Evolutionary conservation across 2,113 vertebrate species (phyloP), one percentile per base, ranked within the genome.

Genomic region (Gambusia affinis): DNA sequence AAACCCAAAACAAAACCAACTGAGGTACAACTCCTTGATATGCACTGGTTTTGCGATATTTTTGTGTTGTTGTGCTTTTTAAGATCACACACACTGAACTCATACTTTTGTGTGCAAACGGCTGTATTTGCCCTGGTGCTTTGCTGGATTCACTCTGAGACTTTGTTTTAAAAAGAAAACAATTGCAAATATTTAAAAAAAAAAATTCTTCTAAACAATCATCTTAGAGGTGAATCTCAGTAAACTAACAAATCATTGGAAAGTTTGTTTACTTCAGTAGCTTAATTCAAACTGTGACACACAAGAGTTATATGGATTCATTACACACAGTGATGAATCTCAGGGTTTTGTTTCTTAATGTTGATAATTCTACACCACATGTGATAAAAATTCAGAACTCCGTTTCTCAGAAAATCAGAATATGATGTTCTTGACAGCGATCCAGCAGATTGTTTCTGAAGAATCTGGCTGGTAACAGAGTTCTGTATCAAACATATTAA

Each of bases 11-110:
- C 64, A 61, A 33, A 7, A 35, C 30, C 60, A 30, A 12, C 10
- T 19, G 60, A 67, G 65, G 76, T 62, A 54, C 37, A 37, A 31
- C 12, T 6, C 76, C 73, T 73, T 29, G 51, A 70, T 67, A 28
- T 63, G 72, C 27, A 0, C 67, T 77, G 12, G 4, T 57, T 84
- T 30, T 12, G 78, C 73, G 29, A 76, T 82, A 2, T 37, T 12
- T 11, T 10, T 8, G 5, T 33, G 8, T 60, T 82, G 1, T 87
- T 87, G 85, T 90, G 89, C 85, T 90, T 89, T 75, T 28, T 75
- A 79, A 29, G 30, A 42, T 37, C 29, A 63, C 22, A 67, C 30
- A 24, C 10, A 76, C 22, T 31, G 57, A 67, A 57, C 37, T 47
- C 44, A 19, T 47, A 5, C 44, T 28, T 60, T 35, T 1, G n/a